These are phyloP conservation scores for Seriola aureovittata DNA, from an alignment of 2,113 vertebrate species.

Conservation along the genomic window DNA sequence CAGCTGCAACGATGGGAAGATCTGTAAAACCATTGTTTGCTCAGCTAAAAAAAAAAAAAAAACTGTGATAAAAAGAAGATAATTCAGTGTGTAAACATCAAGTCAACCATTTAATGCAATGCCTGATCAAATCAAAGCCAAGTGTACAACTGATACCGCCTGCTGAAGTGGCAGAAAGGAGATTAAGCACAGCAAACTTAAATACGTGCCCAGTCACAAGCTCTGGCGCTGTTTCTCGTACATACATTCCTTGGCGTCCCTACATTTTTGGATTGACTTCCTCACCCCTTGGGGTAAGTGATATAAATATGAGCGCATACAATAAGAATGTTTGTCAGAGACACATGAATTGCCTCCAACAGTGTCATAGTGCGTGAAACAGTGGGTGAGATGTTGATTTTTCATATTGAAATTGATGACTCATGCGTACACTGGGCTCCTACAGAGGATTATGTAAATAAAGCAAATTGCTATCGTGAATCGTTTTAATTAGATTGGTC, in stretches of 20 bases:
- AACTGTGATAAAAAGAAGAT: not conserved
- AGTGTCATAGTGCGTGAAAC: constrained; percentile 11
- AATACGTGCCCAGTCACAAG: constrained; percentile 38
- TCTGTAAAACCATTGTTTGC: constrained; percentile 7
- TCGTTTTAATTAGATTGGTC: constrained; percentile 40
- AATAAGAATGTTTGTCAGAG: constrained; percentile 13
- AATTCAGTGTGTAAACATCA: not conserved
- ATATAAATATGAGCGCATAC: constrained; percentile 37
- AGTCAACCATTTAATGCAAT: constrained; percentile 22
- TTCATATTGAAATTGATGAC: constrained; percentile 54
- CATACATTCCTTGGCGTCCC: not conserved
- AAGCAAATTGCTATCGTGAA: constrained; percentile 6
- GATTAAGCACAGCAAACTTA: constrained; percentile 34
- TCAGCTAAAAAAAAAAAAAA: constrained; percentile 8
- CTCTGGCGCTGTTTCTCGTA: constrained; percentile 13
- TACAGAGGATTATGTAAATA: constrained; percentile 54
- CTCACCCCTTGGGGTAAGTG: constrained; percentile 14
- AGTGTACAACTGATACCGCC: constrained; percentile 12
- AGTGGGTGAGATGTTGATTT: constrained; percentile 25
- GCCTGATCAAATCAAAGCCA: constrained; percentile 28
- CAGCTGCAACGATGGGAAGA: not conserved
- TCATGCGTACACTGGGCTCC: constrained; percentile 28
- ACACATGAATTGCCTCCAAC: constrained; percentile 23
- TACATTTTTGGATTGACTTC: constrained; percentile 18
- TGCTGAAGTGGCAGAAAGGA: constrained; percentile 52